Evolutionary conservation across 2,888 invertebrate species (phyloP).

Genomic region (Zhuqinia jingwanae): DNA sequence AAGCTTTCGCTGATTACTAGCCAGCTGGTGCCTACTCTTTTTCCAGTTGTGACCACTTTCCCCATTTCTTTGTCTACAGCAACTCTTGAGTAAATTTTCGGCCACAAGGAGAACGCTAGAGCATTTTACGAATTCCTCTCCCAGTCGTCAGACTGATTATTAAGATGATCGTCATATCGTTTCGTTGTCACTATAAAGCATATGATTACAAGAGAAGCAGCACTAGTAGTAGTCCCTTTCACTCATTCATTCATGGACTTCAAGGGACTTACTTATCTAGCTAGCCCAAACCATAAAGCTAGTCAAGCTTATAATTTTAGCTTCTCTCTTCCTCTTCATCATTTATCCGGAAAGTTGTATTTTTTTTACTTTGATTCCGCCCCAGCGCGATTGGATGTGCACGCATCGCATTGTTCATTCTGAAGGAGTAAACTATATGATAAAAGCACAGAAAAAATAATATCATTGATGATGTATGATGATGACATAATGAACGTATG

Average conservation of each 20-base stretch:
- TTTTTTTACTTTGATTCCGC: no score
- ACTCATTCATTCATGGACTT: conserved; percentile 42
- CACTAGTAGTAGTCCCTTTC: no score
- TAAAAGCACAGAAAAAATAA: no score
- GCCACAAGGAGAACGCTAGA: conserved; percentile 53
- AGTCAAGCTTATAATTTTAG: background rate
- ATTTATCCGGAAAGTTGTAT: conserved; percentile 19
- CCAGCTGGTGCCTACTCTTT: background rate
- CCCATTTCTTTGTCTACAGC: background rate
- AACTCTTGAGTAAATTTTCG: conserved; percentile 18
- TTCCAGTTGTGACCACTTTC: conserved; percentile 54
- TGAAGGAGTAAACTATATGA: no score
- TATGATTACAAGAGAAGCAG: conserved; percentile 30
- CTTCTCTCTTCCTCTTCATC: conserved; percentile 20
- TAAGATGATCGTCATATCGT: conserved; percentile 20
- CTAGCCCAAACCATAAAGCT: background rate
- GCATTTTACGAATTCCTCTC: conserved; percentile 2
- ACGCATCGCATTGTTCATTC: no score
- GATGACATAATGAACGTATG: background rate
- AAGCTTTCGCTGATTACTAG: no score
- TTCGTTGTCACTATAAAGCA: conserved; percentile 15
- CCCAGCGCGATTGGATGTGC: no score
- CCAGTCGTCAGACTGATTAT: background rate
- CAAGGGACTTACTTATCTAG: conserved; percentile 48
- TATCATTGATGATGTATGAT: background rate